Evolutionary conservation across 2,888 invertebrate species (phyloP).

Genomic region (Lingula anatina): DNA sequence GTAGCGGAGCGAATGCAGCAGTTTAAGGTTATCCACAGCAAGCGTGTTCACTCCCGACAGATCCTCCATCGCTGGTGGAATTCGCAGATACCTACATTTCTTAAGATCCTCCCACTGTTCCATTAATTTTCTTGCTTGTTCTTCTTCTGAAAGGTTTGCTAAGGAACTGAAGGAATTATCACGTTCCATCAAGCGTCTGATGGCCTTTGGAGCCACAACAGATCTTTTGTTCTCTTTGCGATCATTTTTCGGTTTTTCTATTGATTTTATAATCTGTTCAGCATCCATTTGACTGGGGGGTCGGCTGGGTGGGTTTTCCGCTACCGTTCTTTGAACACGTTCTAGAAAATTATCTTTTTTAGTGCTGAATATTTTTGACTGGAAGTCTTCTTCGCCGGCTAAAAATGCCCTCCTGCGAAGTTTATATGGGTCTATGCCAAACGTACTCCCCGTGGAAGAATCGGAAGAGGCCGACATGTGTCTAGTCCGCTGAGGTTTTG

Average conservation of each 20-base stretch:
- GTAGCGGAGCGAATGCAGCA: no score
- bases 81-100: conserved; percentile 36
- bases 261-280: not conserved
- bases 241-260: not conserved
- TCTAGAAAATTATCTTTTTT: conserved; percentile 19
- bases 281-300: not conserved
- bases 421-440: no score
- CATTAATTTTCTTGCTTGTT: conserved; percentile 20
- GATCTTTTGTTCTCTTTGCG: not conserved
- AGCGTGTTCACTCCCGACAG: conserved; percentile 38
- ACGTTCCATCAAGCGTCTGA: conserved; percentile 4
- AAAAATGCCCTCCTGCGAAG: no score
- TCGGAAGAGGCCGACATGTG: no score
- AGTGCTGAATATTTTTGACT: not conserved
- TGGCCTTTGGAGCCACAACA: conserved; percentile 8
- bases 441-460: no score
- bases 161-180: conserved; percentile 16
- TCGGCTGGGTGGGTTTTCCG: not conserved
- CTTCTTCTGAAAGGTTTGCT: conserved; percentile 24
- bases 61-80: conserved; percentile 33
- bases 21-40: conserved; percentile 33
- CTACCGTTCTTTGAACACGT: conserved; percentile 11
- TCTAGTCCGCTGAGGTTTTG: no score
- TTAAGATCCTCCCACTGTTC: conserved; percentile 38
- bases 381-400: not conserved